Percentiles rank a stretch among this genome's conserved stretches.
phyloP scores from a whole-genome alignment of 2,797 vertebrate genomes.

The Scomberomorus guttatus region DNA sequence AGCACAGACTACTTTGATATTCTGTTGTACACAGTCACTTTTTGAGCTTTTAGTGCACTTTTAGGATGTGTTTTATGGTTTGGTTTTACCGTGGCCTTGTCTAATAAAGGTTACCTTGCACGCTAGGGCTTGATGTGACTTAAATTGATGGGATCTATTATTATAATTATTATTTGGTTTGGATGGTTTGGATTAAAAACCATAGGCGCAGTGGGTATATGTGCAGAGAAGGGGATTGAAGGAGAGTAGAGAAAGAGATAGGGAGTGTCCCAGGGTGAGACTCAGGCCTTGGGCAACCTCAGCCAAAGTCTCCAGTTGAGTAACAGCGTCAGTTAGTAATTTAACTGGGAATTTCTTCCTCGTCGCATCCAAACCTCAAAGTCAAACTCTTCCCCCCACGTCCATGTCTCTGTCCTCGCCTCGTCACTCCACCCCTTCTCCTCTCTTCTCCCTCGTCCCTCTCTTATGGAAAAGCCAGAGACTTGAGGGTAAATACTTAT shows the following conservation, averaged over 20 bases:
- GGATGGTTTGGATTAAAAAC: conserved; percentile 21
- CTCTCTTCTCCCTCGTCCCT: conserved; percentile 55
- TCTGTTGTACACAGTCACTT: conserved; percentile 23
- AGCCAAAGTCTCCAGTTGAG: conserved; percentile 77
- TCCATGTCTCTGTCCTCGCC: conserved; percentile 71
- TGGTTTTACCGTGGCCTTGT: background rate
- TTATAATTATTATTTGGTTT: conserved; percentile 14
- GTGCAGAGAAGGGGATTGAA: conserved; percentile 16
- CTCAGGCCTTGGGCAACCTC: conserved; percentile 74
- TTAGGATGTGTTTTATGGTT: conserved; percentile 39
- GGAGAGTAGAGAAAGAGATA: conserved; percentile 50
- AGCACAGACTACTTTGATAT: conserved; percentile 46
- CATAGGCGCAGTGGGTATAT: background rate
- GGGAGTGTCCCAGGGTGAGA: conserved; percentile 77
- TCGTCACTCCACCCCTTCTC: conserved; percentile 65
- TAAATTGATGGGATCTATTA: conserved; percentile 10
- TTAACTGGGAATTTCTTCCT: conserved; percentile 83
- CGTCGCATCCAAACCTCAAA: conserved; percentile 85
- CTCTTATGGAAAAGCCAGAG: conserved; percentile 76
- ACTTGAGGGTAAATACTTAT: conserved; percentile 68
- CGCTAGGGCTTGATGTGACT: background rate
- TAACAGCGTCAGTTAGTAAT: conserved; percentile 82
- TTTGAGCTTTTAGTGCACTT: conserved; percentile 35
- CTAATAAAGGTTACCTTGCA: background rate
- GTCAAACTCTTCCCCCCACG: conserved; percentile 72